Conservation (phyloP, 2,888 invertebrate species). For the Diabrotica balteata region DNA sequence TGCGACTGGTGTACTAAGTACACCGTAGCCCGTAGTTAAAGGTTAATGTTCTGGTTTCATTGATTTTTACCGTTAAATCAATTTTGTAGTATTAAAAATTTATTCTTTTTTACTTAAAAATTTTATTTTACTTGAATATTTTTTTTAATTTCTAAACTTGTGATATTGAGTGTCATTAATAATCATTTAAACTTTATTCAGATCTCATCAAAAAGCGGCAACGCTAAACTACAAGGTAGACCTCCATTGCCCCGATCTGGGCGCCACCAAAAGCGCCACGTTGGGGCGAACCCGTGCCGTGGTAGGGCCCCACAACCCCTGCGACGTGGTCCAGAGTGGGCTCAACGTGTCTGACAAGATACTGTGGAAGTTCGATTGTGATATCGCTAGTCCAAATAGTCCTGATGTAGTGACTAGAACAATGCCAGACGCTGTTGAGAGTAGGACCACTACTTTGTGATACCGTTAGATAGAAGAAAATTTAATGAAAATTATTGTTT, state of each 20-base stretch:
- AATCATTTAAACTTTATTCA: constrained; percentile 5
- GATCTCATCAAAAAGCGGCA: constrained; percentile 48
- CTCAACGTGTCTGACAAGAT: constrained; percentile 75
- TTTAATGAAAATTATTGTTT: not conserved
- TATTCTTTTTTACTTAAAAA: no score
- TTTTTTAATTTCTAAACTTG: no score
- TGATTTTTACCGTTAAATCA: no score
- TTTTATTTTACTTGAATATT: no score
- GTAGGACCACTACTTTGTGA: constrained; percentile 61
- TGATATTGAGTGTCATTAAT: no score
- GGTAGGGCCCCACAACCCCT: constrained; percentile 72
- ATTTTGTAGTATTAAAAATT: no score
- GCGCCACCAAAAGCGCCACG: constrained; percentile 35
- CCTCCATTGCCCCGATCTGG: constrained; percentile 50
- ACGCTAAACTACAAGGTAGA: constrained; percentile 53
- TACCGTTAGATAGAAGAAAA: constrained; percentile 39
- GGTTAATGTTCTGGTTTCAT: no score
- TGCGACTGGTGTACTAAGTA: no score
- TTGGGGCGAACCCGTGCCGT: constrained; percentile 28
- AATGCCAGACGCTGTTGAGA: constrained; percentile 56
- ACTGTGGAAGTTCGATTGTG: constrained; percentile 61
- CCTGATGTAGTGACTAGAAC: constrained; percentile 58
- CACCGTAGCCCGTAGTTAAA: no score
- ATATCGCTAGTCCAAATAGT: constrained; percentile 57
- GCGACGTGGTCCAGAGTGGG: constrained; percentile 88